Conservation (phyloP, 2,888 invertebrate genomes). For the Drosophila cognata region DNA sequence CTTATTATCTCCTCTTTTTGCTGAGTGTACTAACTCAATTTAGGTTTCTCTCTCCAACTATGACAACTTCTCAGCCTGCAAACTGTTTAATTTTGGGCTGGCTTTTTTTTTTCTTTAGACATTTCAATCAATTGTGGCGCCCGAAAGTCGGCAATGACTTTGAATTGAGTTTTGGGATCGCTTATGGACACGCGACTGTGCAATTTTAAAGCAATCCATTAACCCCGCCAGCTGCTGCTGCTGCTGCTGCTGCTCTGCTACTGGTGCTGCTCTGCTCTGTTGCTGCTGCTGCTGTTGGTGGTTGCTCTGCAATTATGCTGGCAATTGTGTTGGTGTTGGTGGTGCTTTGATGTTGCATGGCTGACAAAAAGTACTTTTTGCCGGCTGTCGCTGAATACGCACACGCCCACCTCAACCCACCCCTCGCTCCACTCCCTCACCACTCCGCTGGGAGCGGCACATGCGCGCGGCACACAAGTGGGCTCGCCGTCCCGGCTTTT, state of each 20-base stretch:
- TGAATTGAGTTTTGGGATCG: constrained; percentile 14
- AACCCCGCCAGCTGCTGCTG: constrained; percentile 18
- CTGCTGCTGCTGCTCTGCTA: constrained; percentile 29
- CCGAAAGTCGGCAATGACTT: constrained; percentile 50
- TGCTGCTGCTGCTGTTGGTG: constrained; percentile 19
- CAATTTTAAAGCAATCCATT: constrained; percentile 50
- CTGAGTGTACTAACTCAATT: not conserved
- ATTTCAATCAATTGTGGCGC: constrained; percentile 49
- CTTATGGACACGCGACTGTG: constrained; percentile 42
- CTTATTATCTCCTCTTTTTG: not conserved
- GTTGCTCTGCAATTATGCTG: constrained; percentile 35
- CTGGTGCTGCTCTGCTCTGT: constrained; percentile 2
- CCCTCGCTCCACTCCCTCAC: not conserved
- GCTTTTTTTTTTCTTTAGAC: not conserved
- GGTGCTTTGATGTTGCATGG: constrained; percentile 25
- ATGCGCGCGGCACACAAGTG: constrained; percentile 1
- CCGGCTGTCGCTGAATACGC: constrained; percentile 76
- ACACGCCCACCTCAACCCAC: constrained; percentile 10
- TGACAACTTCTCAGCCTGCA: not conserved
- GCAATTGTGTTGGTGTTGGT: constrained; percentile 31
- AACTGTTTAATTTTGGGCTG: not conserved
- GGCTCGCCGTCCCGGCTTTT: constrained; percentile 17
- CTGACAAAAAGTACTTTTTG: constrained; percentile 54
- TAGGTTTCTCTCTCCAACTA: not conserved
- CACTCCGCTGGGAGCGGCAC: not conserved